A percentile compares a stretch with the other conserved stretches of the same genome.
These are phyloP conservation scores for Chamaetylas fuelleborni DNA, from an alignment of 2,113 vertebrate genomes.

Conservation along the genomic window DNA sequence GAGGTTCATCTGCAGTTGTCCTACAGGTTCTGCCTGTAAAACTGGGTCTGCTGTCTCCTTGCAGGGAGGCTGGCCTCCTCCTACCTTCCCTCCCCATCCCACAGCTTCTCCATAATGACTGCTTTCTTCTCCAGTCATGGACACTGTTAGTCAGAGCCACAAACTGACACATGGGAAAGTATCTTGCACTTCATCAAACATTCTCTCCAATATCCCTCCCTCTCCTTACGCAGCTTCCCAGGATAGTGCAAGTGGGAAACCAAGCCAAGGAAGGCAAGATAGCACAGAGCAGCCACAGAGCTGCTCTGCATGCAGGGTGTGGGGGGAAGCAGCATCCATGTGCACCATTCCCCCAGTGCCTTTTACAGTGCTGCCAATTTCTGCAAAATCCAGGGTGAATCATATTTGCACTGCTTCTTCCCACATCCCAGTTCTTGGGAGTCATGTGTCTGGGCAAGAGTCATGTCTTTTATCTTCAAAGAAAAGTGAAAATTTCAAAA, in stretches of 20 bases:
- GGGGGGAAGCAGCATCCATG: background rate
- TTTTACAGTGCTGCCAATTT: background rate
- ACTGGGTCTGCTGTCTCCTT: background rate
- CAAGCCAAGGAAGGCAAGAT: background rate
- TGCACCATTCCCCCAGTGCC: background rate
- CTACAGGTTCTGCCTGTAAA: constrained; percentile 56
- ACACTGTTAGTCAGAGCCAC: constrained; percentile 12
- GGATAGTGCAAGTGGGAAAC: background rate
- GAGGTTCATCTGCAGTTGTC: background rate
- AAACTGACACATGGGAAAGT: background rate
- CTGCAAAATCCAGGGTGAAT: background rate
- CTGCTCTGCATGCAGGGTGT: accelerated
- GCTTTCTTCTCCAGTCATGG: background rate
- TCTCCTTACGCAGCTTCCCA: background rate
- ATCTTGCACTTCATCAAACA: background rate
- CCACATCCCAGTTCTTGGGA: background rate
- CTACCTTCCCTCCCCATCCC: background rate
- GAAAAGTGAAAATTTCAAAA: background rate
- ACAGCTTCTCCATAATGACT: background rate
- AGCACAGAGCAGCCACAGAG: background rate
- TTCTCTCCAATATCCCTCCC: background rate
- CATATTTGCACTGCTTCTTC: background rate
- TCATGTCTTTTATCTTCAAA: constrained; percentile 1
- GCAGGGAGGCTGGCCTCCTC: background rate
- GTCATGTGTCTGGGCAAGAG: background rate